Percentiles rank a stretch among this genome's conserved stretches.
phyloP scores from a whole-genome alignment of 2,888 invertebrate species.

The Malachius bipustulatus region DNA sequence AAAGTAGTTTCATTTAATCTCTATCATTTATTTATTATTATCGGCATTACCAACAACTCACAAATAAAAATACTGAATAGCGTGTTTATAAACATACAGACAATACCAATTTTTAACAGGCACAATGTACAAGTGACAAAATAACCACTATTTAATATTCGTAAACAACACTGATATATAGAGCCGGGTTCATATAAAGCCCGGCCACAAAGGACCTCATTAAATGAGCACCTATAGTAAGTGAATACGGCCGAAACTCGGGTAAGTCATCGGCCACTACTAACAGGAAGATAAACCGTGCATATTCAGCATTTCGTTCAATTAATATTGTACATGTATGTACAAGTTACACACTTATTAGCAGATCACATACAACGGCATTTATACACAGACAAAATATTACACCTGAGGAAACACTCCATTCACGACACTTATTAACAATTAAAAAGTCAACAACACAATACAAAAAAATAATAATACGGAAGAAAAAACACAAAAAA shows the following conservation, averaged over 20 bases:
- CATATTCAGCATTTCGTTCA: conserved; percentile 38
- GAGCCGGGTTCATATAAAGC: conserved; percentile 17
- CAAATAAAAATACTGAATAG: conserved; percentile 36
- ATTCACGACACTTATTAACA: conserved; percentile 11
- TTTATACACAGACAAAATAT: conserved; percentile 24
- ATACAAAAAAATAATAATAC: no score
- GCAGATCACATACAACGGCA: conserved; percentile 24
- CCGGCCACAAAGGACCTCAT: conserved; percentile 28
- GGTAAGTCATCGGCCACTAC: conserved; percentile 34
- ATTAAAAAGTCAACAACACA: conserved; percentile 4
- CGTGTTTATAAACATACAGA: conserved; percentile 27
- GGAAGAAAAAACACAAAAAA: no score
- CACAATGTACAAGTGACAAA: conserved; percentile 35
- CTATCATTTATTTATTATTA: conserved; percentile 16
- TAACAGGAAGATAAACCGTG: conserved; percentile 42
- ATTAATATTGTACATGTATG: conserved; percentile 34
- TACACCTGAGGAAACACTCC: conserved; percentile 19
- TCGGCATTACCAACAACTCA: conserved; percentile 26
- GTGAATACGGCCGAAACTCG: conserved; percentile 32
- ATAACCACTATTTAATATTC: conserved; percentile 33
- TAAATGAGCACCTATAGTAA: conserved; percentile 30
- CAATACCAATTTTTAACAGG: conserved; percentile 33
- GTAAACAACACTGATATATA: conserved; percentile 35
- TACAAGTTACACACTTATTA: conserved; percentile 31
- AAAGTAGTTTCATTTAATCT: conserved; percentile 2